Evolutionary conservation across 2,113 vertebrate species (phyloP).

Genomic region (Pangasianodon gigas): DNA sequence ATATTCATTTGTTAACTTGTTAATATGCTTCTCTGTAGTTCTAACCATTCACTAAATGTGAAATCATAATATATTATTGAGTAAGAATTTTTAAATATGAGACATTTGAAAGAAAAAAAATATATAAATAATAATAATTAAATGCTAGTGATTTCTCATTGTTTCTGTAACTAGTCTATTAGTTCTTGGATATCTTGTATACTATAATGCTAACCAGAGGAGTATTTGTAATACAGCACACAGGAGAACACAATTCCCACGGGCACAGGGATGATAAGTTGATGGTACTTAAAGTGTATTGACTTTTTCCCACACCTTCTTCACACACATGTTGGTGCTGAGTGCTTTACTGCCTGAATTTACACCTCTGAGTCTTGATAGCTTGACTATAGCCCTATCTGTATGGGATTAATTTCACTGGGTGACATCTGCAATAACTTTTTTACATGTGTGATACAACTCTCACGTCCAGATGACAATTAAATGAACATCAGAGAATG

Average conservation of each 20-base stretch:
- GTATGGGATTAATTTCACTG: background rate
- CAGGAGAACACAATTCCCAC: background rate
- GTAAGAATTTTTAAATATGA: background rate
- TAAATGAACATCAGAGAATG: background rate
- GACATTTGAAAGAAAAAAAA: background rate
- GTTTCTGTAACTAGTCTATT: too few species aligned
- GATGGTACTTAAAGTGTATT: background rate
- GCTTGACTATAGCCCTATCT: background rate
- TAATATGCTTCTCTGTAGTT: background rate
- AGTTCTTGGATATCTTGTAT: background rate
- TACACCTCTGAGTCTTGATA: slow-evolving; percentile 7
- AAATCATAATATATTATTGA: background rate
- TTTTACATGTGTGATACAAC: slow-evolving; percentile 6
- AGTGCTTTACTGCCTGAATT: background rate
- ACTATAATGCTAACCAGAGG: background rate
- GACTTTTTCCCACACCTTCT: slow-evolving; percentile 3
- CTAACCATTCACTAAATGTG: background rate
- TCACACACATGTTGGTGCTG: background rate
- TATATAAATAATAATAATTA: background rate
- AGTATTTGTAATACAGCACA: background rate
- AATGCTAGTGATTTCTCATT: background rate
- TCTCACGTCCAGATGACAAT: background rate
- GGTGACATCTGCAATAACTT: background rate
- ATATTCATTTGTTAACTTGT: background rate
- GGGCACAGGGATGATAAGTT: background rate